Conservation (phyloP, 2,888 invertebrate species). For the Zele albiditarsus region DNA sequence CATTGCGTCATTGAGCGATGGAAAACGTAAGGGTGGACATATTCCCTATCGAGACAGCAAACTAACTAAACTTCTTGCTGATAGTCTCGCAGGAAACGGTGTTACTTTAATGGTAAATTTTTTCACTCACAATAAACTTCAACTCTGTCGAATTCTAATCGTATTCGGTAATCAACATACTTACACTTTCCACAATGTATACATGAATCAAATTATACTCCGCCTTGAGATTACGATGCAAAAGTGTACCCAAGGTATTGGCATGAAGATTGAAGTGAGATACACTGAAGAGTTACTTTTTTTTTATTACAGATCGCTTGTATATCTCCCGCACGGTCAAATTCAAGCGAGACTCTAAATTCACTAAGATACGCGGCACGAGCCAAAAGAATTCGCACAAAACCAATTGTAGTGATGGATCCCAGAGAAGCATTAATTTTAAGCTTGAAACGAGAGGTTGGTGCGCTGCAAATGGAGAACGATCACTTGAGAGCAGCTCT, state of each 20-base stretch:
- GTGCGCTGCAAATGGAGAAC: conserved; percentile 89
- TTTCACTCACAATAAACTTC: background rate
- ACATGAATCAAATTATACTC: too few species aligned
- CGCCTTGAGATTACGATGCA: too few species aligned
- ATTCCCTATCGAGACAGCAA: conserved; percentile 97
- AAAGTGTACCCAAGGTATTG: background rate
- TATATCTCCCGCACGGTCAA: conserved; percentile 91
- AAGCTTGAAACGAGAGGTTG: conserved; percentile 90
- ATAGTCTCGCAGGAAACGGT: conserved; percentile 94
- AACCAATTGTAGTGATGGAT: conserved; percentile 96
- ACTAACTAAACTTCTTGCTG: conserved; percentile 92
- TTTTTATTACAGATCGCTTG: conserved; percentile 86
- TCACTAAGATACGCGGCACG: conserved; percentile 93
- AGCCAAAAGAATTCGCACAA: conserved; percentile 93
- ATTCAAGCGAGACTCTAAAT: conserved; percentile 90
- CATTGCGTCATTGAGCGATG: conserved; percentile 92
- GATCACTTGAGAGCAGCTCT: conserved; percentile 87
- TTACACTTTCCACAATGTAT: too few species aligned
- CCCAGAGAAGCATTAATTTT: conserved; percentile 93
- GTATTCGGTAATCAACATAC: too few species aligned
- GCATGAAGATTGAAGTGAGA: background rate
- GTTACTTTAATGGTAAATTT: conserved; percentile 91
- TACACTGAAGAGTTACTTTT: background rate
- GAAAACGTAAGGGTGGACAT: conserved; percentile 85
- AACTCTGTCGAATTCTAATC: too few species aligned